Evolutionary conservation across 2,113 vertebrate species (phyloP).

Genomic region (Oenanthe oenanthe): DNA sequence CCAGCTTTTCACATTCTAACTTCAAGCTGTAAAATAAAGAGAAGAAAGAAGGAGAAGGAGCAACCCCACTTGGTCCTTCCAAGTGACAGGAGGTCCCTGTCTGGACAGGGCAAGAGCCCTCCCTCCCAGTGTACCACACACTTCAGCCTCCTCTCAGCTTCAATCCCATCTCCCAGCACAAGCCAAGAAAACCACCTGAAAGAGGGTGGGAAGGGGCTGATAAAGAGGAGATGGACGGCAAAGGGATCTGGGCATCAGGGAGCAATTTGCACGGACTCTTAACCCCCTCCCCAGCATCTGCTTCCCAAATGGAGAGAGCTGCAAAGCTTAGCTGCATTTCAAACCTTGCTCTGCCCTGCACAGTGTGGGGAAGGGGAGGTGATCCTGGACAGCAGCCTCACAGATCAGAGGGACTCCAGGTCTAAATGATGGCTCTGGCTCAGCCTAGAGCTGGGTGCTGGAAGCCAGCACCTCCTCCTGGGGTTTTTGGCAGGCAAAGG

Average conservation of each 20-base stretch:
- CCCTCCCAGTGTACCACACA: not conserved
- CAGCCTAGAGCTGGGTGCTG: not conserved
- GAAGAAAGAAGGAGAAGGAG: not conserved
- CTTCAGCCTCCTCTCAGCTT: not conserved
- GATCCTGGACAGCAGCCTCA: not conserved
- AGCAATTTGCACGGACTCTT: not conserved
- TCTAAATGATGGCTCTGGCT: not conserved
- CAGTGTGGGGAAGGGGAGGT: not conserved
- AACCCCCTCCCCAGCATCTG: slow-evolving; percentile 49
- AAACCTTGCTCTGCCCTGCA: not conserved
- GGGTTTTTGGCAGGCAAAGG: not conserved
- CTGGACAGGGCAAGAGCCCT: not conserved
- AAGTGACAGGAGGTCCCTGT: not conserved
- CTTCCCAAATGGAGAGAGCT: slow-evolving; percentile 40
- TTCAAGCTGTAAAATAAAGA: slow-evolving; percentile 82
- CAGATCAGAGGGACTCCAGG: not conserved
- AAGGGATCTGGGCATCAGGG: slow-evolving; percentile 2
- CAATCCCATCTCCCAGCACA: not conserved
- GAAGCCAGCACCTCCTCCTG: not conserved
- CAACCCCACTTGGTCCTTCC: not conserved
- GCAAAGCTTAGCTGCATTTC: not conserved
- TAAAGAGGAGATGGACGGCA: not conserved
- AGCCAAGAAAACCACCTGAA: slow-evolving; percentile 35
- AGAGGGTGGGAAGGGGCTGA: not conserved
- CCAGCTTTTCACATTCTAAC: slow-evolving; percentile 93